Conservation (phyloP, 2,888 invertebrate species). For the Hydrotaea diabolus region DNA sequence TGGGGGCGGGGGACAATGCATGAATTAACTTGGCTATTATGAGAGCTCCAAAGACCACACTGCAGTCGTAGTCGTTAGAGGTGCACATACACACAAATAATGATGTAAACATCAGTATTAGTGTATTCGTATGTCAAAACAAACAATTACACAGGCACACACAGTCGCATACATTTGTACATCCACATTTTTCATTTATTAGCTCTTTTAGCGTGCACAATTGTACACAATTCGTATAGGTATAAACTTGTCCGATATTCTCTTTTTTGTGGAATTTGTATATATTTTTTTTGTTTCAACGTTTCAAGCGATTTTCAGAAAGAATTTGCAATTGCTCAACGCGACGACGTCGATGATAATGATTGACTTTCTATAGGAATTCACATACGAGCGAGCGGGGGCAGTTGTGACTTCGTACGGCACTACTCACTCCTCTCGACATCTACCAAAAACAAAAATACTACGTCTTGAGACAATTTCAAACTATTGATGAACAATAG, state of each 20-base stretch:
- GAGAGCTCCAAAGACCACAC: neutral
- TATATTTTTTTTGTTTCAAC: neutral
- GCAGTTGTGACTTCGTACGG: neutral
- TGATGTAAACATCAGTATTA: neutral
- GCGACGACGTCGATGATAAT: neutral
- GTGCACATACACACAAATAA: neutral
- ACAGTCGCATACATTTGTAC: too few relatives aligned
- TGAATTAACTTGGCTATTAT: conserved; percentile 21
- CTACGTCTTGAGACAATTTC: neutral
- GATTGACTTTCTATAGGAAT: neutral
- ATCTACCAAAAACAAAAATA: neutral
- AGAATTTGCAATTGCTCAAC: conserved; percentile 24
- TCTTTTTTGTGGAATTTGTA: neutral
- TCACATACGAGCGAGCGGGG: neutral
- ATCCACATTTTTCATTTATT: neutral
- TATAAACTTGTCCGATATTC: conserved; percentile 8
- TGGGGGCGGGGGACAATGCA: neutral
- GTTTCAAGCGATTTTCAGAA: conserved; percentile 10
- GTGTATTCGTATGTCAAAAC: neutral
- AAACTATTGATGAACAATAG: neutral
- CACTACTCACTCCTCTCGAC: neutral
- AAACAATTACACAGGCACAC: neutral
- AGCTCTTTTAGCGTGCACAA: neutral
- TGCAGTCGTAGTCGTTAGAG: conserved; percentile 1
- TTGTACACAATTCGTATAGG: too few relatives aligned